Percentiles rank a stretch among this genome's conserved stretches.
phyloP scores from a whole-genome alignment of 2,888 invertebrate species.

The Pycnomerus fuliginosus region DNA sequence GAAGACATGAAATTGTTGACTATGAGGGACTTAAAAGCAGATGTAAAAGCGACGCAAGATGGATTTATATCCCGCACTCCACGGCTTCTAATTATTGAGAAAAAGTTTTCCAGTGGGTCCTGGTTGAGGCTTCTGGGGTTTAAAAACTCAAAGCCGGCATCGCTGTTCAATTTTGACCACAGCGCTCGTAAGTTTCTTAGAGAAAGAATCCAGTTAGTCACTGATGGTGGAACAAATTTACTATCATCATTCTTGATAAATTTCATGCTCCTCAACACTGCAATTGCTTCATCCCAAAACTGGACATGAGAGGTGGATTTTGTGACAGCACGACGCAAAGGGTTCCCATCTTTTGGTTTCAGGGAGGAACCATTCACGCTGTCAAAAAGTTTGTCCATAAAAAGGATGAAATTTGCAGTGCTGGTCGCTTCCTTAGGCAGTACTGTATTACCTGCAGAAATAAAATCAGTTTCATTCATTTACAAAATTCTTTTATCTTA shows the following conservation, averaged over 20 bases:
- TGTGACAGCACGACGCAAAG: conserved; percentile 4
- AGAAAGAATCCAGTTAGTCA: conserved; percentile 3
- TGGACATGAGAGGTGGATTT: neutral
- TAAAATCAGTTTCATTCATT: no score
- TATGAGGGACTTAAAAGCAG: conserved; percentile 9
- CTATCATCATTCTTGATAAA: neutral
- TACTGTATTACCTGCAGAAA: no score
- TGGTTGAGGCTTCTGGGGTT: conserved; percentile 7
- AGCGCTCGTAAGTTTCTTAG: neutral
- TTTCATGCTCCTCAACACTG: neutral
- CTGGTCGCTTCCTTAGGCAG: conserved; percentile 1
- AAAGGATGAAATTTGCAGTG: conserved; percentile 17
- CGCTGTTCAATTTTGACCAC: neutral
- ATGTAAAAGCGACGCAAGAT: neutral
- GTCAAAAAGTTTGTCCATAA: conserved; percentile 25
- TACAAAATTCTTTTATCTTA: no score
- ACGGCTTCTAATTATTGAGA: conserved; percentile 10
- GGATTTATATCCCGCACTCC: conserved; percentile 11
- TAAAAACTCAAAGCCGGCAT: conserved; percentile 1
- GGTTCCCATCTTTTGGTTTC: conserved; percentile 8
- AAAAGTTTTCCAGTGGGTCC: conserved; percentile 16
- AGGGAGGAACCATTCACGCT: conserved; percentile 16
- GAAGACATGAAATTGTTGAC: conserved; percentile 14
- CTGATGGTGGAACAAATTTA: conserved; percentile 2
- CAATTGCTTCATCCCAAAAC: conserved; percentile 15